These are phyloP conservation scores for Tyrannus savana DNA, from an alignment of 2,113 vertebrate genomes.

Conservation along the genomic window DNA sequence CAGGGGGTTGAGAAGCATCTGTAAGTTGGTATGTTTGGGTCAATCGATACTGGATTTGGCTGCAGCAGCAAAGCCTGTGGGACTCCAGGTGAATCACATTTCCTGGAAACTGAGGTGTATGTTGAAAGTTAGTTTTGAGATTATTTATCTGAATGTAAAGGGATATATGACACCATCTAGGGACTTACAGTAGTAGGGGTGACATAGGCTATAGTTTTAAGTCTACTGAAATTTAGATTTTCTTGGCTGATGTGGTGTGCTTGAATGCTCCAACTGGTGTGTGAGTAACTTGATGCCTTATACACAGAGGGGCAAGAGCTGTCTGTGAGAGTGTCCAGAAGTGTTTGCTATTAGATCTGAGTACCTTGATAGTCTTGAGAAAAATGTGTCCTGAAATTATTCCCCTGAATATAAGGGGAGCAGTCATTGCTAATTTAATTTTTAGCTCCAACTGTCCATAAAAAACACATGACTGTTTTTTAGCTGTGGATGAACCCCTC, in stretches of 20 bases:
- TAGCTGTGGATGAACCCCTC: neutral
- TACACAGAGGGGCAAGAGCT: neutral
- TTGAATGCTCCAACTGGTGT: neutral
- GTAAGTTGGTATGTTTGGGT: neutral
- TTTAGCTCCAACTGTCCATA: neutral
- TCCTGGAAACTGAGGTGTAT: slow-evolving; percentile 29
- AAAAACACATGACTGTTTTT: neutral
- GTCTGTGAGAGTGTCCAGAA: neutral
- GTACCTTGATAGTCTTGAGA: neutral
- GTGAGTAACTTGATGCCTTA: slow-evolving; percentile 11
- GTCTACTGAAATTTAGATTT: slow-evolving; percentile 28
- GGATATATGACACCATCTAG: slow-evolving; percentile 24
- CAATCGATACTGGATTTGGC: slow-evolving; percentile 1
- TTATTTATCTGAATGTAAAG: slow-evolving; percentile 57
- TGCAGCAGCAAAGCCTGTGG: neutral
- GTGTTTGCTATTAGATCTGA: neutral
- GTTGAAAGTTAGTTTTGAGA: slow-evolving; percentile 63
- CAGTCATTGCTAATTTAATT: neutral
- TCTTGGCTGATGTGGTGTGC: neutral
- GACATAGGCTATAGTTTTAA: neutral
- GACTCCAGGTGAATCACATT: slow-evolving; percentile 45
- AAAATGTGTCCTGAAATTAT: neutral
- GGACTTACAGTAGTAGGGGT: neutral
- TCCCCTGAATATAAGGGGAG: neutral
- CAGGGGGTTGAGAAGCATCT: neutral